Conservation (phyloP, 30 jellyfish, hydroid and myxozoan genomes). For the Clytia hemisphaerica region DNA sequence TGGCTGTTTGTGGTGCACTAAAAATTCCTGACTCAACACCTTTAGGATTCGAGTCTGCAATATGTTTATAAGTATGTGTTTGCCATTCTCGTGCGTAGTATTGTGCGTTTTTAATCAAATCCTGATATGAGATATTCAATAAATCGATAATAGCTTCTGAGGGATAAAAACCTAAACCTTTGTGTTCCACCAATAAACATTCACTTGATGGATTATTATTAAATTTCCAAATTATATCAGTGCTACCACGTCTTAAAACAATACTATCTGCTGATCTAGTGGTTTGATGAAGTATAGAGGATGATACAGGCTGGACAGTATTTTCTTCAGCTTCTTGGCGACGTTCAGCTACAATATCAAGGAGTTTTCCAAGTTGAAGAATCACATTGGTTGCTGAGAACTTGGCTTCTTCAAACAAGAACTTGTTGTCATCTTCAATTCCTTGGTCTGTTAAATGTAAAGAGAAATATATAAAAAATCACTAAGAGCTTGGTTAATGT, state of each 20-base stretch:
- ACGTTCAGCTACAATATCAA: constrained; percentile 2
- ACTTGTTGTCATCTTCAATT: constrained; percentile 65
- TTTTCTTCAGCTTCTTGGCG: neutral
- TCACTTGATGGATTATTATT: neutral
- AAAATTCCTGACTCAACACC: constrained; percentile 32
- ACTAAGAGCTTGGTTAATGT: no score
- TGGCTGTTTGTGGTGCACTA: constrained; percentile 47
- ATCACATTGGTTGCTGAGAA: constrained; percentile 65
- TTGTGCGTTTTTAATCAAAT: constrained; percentile 38
- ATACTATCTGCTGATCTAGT: neutral
- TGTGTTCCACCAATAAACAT: neutral
- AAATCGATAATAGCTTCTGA: neutral
- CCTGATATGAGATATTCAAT: constrained; percentile 36
- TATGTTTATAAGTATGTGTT: constrained; percentile 50
- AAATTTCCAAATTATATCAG: constrained; percentile 8
- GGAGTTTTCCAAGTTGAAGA: constrained; percentile 46
- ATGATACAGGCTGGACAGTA: no score
- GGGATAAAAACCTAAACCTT: neutral
- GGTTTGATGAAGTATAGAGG: neutral
- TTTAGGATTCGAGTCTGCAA: constrained; percentile 33
- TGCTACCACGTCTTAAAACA: neutral
- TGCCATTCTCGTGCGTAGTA: constrained; percentile 60
- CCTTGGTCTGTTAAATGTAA: constrained; percentile 9
- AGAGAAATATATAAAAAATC: no score
- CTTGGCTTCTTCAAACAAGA: constrained; percentile 66